phyloP scores from a whole-genome alignment of 2,113 vertebrate species.

The Tamias sibiricus region DNA sequence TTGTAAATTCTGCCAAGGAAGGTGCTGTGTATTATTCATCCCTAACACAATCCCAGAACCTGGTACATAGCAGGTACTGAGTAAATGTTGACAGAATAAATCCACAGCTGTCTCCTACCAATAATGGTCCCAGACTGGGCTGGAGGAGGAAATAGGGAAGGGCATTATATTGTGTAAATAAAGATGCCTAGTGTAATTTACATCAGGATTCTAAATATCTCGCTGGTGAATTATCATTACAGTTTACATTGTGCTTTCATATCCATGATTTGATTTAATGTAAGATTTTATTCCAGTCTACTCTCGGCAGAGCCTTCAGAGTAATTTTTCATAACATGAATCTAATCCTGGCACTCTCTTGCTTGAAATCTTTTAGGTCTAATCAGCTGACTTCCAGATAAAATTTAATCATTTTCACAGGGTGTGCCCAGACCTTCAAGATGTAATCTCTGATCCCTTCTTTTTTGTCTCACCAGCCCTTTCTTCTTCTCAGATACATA shows the following conservation, averaged over 20 bases:
- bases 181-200: background rate
- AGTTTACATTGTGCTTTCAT: constrained; percentile 38
- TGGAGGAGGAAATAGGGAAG: background rate
- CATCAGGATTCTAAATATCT: constrained; percentile 48
- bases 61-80: background rate
- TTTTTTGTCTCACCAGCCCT: background rate
- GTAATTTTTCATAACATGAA: constrained; percentile 55
- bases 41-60: background rate
- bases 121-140: background rate
- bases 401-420: constrained; percentile 31
- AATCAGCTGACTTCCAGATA: constrained; percentile 17
- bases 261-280: constrained; percentile 50
- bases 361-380: constrained; percentile 52
- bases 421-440: background rate
- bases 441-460: background rate
- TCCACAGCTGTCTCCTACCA: background rate
- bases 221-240: constrained; percentile 38
- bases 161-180: constrained; percentile 17
- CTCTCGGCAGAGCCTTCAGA: background rate
- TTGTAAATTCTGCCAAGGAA: constrained; percentile 15
- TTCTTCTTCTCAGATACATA: background rate
- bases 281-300: constrained; percentile 45
- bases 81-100: constrained; percentile 41
- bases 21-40: background rate
- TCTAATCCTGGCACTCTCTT: constrained; percentile 35